Percentiles rank a stretch among this genome's conserved stretches.
These are phyloP conservation scores for Acanthisitta chloris DNA, from an alignment of 2,113 vertebrate species.

Conservation along the genomic window DNA sequence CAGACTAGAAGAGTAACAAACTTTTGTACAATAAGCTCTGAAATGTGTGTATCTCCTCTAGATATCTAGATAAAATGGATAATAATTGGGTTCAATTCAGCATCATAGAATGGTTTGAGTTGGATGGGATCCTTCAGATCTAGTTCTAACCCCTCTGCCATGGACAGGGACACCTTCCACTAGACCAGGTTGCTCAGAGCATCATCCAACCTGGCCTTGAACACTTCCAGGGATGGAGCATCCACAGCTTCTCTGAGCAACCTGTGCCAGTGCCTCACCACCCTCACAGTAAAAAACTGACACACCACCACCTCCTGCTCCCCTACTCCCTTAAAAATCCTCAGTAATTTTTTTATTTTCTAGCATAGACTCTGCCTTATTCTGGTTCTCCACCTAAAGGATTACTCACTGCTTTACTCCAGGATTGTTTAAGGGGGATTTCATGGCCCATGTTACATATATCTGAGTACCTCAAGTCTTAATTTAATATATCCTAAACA, in stretches of 20 bases:
- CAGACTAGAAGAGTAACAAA: neutral
- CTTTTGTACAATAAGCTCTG: neutral
- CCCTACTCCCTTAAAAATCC: neutral
- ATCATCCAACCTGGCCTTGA: neutral
- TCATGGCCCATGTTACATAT: neutral
- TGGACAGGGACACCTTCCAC: neutral
- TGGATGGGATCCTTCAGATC: neutral
- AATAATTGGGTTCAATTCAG: neutral
- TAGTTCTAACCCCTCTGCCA: neutral
- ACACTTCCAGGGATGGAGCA: neutral
- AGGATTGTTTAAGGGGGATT: neutral
- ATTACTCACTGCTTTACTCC: neutral
- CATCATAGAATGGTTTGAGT: neutral
- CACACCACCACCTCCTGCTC: neutral
- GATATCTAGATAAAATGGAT: neutral
- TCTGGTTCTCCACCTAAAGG: neutral
- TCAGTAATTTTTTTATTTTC: neutral
- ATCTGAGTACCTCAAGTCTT: neutral
- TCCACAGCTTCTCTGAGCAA: neutral
- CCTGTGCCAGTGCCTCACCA: neutral
- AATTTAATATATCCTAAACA: neutral
- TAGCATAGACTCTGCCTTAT: neutral
- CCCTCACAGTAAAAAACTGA: neutral
- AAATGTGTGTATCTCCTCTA: neutral
- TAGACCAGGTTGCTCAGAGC: neutral